Conservation (phyloP, 2,888 invertebrate genomes). For the Steinernema carpocapsae region DNA sequence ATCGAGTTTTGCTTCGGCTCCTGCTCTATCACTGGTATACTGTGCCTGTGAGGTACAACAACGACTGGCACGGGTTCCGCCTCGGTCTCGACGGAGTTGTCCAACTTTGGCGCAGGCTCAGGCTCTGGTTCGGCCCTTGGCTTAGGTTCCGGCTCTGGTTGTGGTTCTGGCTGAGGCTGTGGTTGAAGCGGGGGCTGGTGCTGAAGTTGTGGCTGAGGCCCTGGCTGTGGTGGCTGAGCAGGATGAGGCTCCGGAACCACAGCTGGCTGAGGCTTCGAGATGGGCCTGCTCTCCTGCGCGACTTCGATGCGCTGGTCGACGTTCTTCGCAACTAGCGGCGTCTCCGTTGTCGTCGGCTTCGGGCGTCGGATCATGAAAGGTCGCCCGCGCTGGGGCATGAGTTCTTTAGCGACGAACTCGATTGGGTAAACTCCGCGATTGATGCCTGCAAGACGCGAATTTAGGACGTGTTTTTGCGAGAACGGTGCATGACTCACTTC, state of each 20-base stretch:
- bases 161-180: background rate
- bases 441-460: constrained; percentile 34
- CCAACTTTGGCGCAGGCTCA: background rate
- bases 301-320: background rate
- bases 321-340: background rate
- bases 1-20: background rate
- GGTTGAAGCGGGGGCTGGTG: background rate
- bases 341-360: background rate
- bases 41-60: constrained; percentile 6
- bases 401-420: constrained; percentile 39
- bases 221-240: background rate
- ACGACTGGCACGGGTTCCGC: background rate
- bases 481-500: constrained; percentile 44
- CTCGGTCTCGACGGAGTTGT: background rate
- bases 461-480: too few species aligned
- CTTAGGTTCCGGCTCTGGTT: background rate
- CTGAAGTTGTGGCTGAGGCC: background rate
- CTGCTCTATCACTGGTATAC: background rate
- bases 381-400: constrained; percentile 38
- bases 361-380: constrained; percentile 31
- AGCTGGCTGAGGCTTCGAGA: background rate
- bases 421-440: constrained; percentile 41
- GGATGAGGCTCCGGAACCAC: background rate
- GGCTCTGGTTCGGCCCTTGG: background rate
- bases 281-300: background rate